These are phyloP conservation scores for Spinus pinus DNA, from an alignment of 2,797 vertebrate genomes.

Conservation along the genomic window DNA sequence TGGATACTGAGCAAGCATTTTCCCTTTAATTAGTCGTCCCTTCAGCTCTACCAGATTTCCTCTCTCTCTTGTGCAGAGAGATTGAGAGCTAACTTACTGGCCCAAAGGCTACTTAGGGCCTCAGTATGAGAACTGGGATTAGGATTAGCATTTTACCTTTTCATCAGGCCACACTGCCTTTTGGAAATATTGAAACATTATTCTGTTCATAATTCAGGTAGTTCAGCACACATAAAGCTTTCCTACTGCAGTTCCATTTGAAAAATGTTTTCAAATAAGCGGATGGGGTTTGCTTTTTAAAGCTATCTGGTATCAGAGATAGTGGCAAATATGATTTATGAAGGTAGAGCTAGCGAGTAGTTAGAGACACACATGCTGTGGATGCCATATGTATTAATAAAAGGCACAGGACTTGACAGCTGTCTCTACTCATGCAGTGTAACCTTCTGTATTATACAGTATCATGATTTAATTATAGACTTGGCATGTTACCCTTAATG, in stretches of 20 bases:
- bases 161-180: background rate
- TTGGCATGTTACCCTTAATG: constrained; percentile 59
- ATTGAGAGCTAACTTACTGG: background rate
- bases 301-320: background rate
- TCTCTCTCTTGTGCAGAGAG: background rate
- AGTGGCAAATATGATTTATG: constrained; percentile 52
- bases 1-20: background rate
- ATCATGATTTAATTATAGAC: constrained; percentile 72
- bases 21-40: background rate
- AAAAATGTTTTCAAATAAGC: background rate
- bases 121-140: background rate
- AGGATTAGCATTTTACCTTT: background rate
- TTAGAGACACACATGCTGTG: constrained; percentile 44
- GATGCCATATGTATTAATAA: constrained; percentile 62
- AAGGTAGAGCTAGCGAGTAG: constrained; percentile 43
- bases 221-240: background rate
- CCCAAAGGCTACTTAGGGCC: background rate
- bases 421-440: constrained; percentile 55
- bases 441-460: constrained; percentile 67
- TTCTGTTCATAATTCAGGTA: background rate
- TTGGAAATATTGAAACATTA: background rate
- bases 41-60: background rate
- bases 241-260: background rate
- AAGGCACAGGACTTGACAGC: constrained; percentile 63
- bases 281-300: constrained; percentile 11